These are phyloP conservation scores for Aplocera efformata DNA, from an alignment of 2,888 invertebrate genomes.

Conservation along the genomic window DNA sequence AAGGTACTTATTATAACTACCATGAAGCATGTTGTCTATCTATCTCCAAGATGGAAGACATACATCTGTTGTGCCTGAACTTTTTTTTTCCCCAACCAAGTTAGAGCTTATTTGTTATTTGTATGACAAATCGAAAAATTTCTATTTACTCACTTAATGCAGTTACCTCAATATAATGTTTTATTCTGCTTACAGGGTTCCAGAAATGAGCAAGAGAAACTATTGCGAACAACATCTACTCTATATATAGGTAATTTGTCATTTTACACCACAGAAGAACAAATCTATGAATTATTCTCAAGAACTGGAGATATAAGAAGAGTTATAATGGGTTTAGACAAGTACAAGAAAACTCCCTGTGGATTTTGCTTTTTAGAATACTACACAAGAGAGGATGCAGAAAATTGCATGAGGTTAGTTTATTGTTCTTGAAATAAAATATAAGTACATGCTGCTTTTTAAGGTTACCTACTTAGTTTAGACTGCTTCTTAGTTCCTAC, in stretches of 20 bases:
- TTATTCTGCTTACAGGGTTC: slow-evolving; percentile 83
- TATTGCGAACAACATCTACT: slow-evolving; percentile 88
- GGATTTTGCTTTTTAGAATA: slow-evolving; percentile 99
- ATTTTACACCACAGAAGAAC: slow-evolving; percentile 99
- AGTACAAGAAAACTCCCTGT: slow-evolving; percentile 98
- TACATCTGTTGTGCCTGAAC: too few species aligned
- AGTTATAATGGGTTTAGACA: slow-evolving; percentile 98
- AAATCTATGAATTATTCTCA: slow-evolving; percentile 97
- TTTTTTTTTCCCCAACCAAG: too few species aligned
- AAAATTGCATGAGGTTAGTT: slow-evolving; percentile 86
- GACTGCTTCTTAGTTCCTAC: too few species aligned
- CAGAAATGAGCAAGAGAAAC: slow-evolving; percentile 90
- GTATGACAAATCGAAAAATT: too few species aligned
- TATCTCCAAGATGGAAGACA: too few species aligned
- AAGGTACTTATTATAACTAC: too few species aligned
- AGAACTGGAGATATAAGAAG: slow-evolving; percentile 96
- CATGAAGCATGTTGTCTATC: too few species aligned
- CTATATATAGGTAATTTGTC: slow-evolving; percentile 98
- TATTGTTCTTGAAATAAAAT: slow-evolving; percentile 18
- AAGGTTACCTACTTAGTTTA: too few species aligned
- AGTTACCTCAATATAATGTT: too few species aligned
- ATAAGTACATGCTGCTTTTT: not conserved
- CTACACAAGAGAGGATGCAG: slow-evolving; percentile 86
- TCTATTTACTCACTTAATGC: too few species aligned
- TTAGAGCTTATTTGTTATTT: too few species aligned